Percentiles rank a stretch among this genome's conserved stretches.
These are phyloP conservation scores for Cheilinus undulatus DNA, from an alignment of 2,113 vertebrate species.

Conservation along the genomic window DNA sequence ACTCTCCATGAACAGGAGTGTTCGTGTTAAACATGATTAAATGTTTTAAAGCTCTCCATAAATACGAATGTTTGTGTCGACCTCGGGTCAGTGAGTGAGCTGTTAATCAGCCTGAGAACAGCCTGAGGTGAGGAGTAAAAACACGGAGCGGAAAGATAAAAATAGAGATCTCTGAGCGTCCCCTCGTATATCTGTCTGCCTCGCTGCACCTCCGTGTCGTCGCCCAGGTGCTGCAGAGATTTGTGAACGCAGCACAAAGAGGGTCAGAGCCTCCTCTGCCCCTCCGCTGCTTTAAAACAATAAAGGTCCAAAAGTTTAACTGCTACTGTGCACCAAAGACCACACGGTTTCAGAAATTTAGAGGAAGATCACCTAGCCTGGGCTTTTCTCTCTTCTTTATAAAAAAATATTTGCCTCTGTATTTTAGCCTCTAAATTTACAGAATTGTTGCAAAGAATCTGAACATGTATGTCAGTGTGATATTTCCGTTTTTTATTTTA, in stretches of 20 bases:
- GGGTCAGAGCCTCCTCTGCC: constrained; percentile 5
- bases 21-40: not conserved
- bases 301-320: not conserved
- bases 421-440: too few relatives aligned
- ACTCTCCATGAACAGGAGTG: constrained; percentile 12
- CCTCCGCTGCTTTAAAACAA: constrained; percentile 14
- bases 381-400: too few relatives aligned
- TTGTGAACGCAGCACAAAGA: constrained; percentile 19
- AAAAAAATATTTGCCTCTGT: too few relatives aligned
- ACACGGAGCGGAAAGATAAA: constrained; percentile 16
- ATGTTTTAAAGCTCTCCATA: constrained; percentile 1
- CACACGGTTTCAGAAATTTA: too few relatives aligned
- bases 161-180: constrained; percentile 13
- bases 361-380: too few relatives aligned
- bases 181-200: constrained; percentile 4
- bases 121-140: constrained; percentile 18
- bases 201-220: constrained; percentile 11
- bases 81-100: not conserved
- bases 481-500: too few relatives aligned
- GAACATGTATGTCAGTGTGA: too few relatives aligned
- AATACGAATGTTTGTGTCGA: constrained; percentile 9
- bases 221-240: constrained; percentile 10
- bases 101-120: constrained; percentile 27
- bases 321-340: not conserved
- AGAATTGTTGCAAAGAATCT: too few relatives aligned